Conservation (phyloP, 2,113 vertebrate species). For the Apodemus sylvaticus region DNA sequence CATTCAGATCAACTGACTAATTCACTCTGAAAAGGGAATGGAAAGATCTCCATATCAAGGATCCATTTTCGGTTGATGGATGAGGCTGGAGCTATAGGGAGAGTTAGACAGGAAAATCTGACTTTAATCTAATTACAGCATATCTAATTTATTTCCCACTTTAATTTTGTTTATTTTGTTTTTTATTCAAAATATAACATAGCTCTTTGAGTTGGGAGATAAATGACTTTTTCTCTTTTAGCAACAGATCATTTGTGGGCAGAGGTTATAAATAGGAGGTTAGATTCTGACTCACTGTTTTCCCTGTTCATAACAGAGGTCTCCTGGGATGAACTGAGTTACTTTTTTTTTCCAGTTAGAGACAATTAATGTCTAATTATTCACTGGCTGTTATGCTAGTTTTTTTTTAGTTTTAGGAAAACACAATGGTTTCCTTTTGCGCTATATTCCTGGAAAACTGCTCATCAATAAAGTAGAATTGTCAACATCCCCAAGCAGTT, state of each 20-base stretch:
- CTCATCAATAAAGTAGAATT: slow-evolving; percentile 29
- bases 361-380: slow-evolving; percentile 53
- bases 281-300: slow-evolving; percentile 59
- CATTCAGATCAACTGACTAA: slow-evolving; percentile 56
- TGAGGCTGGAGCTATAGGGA: slow-evolving; percentile 57
- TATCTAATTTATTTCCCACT: slow-evolving; percentile 75
- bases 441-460: not conserved
- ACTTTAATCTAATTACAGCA: slow-evolving; percentile 69
- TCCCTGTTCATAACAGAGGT: not conserved
- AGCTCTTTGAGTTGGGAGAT: slow-evolving; percentile 64
- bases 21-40: slow-evolving; percentile 50
- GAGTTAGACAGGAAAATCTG: slow-evolving; percentile 52
- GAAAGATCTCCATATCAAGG: slow-evolving; percentile 28
- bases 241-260: slow-evolving; percentile 54
- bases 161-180: slow-evolving; percentile 74
- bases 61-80: slow-evolving; percentile 57
- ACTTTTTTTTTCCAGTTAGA: slow-evolving; percentile 9
- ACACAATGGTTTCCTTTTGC: not conserved
- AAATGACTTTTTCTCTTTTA: slow-evolving; percentile 56
- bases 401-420: slow-evolving; percentile 32
- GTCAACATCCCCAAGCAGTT: not conserved
- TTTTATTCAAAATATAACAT: slow-evolving; percentile 77
- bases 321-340: slow-evolving; percentile 46
- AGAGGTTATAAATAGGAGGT: slow-evolving; percentile 67
- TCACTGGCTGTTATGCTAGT: slow-evolving; percentile 1